phyloP scores from a whole-genome alignment of 2,888 invertebrate species.

The Agrotis segetum region DNA sequence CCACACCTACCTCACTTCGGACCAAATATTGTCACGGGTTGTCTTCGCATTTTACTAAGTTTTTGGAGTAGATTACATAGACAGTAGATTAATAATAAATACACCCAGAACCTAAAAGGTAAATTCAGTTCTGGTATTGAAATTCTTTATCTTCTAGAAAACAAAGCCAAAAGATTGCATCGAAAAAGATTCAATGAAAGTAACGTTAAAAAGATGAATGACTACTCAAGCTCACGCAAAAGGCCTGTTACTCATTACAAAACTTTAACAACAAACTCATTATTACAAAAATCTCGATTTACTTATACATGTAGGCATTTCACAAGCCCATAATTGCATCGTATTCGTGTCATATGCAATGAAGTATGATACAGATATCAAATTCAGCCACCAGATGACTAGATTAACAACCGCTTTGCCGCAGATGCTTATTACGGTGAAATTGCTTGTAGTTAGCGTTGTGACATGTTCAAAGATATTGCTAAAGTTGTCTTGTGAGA shows the following conservation, averaged over 20 bases:
- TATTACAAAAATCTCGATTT: slow-evolving; percentile 37
- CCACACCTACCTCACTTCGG: too few species aligned
- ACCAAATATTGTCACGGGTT: neutral
- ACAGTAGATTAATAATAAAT: too few species aligned
- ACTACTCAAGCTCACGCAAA: neutral
- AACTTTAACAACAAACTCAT: slow-evolving; percentile 22
- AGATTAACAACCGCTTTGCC: slow-evolving; percentile 27
- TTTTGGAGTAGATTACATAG: neutral
- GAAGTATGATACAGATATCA: slow-evolving; percentile 30
- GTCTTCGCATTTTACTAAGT: neutral
- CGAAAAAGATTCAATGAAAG: too few species aligned
- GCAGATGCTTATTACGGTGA: slow-evolving; percentile 39
- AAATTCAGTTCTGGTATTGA: too few species aligned
- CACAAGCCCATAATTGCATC: slow-evolving; percentile 39
- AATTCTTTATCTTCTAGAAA: too few species aligned
- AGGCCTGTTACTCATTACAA: slow-evolving; percentile 20
- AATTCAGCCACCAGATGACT: slow-evolving; percentile 26
- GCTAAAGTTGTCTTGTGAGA: slow-evolving; percentile 6
- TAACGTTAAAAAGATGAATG: neutral
- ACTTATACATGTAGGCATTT: slow-evolving; percentile 4
- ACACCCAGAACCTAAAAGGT: too few species aligned
- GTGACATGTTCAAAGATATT: slow-evolving; percentile 29
- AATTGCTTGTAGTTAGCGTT: slow-evolving; percentile 41
- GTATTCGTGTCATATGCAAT: slow-evolving; percentile 34
- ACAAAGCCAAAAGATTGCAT: too few species aligned